A percentile compares a stretch with the other conserved stretches of the same genome.
Evolutionary conservation across 2,888 invertebrate species (phyloP).

Genomic region (Aleiodes leptofemur): DNA sequence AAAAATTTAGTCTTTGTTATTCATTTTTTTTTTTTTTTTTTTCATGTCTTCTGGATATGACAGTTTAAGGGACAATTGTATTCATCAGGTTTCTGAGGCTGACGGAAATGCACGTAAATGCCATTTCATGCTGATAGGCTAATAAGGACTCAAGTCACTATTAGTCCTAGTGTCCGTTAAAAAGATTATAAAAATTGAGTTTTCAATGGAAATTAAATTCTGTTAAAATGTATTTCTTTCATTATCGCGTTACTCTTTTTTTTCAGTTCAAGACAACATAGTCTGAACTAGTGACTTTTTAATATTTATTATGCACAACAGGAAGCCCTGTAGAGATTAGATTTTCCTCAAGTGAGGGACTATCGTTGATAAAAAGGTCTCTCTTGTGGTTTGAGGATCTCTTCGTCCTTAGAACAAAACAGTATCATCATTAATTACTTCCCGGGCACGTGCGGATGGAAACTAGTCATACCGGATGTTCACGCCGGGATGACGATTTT

Average conservation of each 20-base stretch:
- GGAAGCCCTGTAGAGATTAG: conserved; percentile 27
- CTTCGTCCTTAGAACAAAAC: conserved; percentile 26
- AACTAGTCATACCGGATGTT: conserved; percentile 16
- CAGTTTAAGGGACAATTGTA: conserved; percentile 13
- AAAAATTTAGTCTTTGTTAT: background rate
- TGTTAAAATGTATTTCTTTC: background rate
- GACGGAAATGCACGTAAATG: conserved; percentile 31
- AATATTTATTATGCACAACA: conserved; percentile 4
- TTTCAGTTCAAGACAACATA: background rate
- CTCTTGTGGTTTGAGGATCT: conserved; percentile 17
- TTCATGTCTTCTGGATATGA: background rate
- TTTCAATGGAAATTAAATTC: background rate
- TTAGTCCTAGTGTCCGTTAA: conserved; percentile 35
- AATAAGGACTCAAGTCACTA: conserved; percentile 48
- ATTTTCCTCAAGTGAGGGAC: conserved; percentile 18
- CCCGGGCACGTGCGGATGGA: conserved; percentile 31
- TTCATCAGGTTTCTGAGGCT: background rate
- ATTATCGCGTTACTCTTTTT: background rate
- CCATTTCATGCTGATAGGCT: conserved; percentile 46
- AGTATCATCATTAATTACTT: conserved; percentile 43
- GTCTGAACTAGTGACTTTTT: background rate
- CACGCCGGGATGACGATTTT: conserved; percentile 5
- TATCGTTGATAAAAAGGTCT: conserved; percentile 26
- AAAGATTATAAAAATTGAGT: background rate
- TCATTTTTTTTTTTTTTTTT: background rate